Conservation (phyloP, 2,113 vertebrate genomes). For the Patagioenas fasciata region DNA sequence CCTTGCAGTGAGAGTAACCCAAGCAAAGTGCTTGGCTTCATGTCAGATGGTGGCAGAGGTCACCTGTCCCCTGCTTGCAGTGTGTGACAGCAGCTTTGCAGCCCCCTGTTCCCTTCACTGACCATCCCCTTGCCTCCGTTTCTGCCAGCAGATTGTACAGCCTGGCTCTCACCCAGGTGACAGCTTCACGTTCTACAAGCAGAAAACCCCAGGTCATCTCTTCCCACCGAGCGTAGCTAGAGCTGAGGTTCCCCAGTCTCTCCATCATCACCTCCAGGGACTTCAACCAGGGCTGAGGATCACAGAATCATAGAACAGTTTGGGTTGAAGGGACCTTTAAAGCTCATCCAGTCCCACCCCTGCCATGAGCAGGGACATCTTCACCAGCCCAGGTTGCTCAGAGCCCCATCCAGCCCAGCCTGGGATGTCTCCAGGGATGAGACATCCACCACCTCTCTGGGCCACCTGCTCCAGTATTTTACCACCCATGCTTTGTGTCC, state of each 20-base stretch:
- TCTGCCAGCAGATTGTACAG: neutral
- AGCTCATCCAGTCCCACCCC: no score
- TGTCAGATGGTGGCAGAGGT: neutral
- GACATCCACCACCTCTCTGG: no score
- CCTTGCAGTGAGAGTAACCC: fast-evolving
- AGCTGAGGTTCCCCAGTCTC: neutral
- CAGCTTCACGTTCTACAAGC: fast-evolving
- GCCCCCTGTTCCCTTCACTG: fast-evolving
- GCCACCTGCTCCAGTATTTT: no score
- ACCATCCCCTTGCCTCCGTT: neutral
- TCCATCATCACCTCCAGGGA: neutral
- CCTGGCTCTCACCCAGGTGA: neutral
- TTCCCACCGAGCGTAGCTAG: fast-evolving
- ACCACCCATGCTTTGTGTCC: no score
- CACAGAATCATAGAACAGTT: no score
- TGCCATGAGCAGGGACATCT: no score
- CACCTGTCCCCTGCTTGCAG: fast-evolving
- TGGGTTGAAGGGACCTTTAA: no score
- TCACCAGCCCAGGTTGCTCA: no score
- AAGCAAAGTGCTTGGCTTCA: fast-evolving
- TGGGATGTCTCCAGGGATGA: no score
- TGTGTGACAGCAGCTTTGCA: neutral
- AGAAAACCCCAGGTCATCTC: neutral
- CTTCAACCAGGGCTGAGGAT: no score
- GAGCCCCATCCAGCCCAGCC: no score